Conservation (phyloP, 2,888 invertebrate genomes). For the Conomelus anceps region DNA sequence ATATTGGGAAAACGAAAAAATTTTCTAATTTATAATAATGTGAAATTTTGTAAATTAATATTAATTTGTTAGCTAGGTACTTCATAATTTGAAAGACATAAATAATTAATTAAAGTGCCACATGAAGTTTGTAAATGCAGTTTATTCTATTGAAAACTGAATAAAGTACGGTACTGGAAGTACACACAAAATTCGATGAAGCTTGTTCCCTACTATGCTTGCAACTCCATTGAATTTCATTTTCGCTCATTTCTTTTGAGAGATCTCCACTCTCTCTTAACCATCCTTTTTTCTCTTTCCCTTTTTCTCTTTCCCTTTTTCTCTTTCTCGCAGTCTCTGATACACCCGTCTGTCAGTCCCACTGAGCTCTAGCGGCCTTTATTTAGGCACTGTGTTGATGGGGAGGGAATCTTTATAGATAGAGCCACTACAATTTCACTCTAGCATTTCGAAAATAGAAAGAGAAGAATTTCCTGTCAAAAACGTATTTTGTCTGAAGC, state of each 20-base stretch:
- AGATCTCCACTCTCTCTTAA: neutral
- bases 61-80: too few species aligned
- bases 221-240: neutral
- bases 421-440: neutral
- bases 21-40: too few species aligned
- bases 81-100: neutral
- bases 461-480: neutral
- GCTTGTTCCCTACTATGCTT: neutral
- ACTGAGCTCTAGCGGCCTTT: neutral
- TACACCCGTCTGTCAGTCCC: neutral
- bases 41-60: too few species aligned
- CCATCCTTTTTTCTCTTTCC: neutral
- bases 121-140: neutral
- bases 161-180: too few species aligned
- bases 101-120: neutral
- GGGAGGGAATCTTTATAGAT: neutral
- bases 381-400: neutral
- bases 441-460: neutral
- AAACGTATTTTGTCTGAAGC: neutral
- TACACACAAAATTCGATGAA: neutral
- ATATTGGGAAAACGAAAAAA: too few species aligned
- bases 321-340: neutral
- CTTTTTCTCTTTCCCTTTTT: neutral
- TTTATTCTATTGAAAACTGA: neutral
- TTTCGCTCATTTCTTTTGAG: neutral